Percentiles rank a stretch among this genome's conserved stretches.
These are phyloP conservation scores for Neodiprion pinetum DNA, from an alignment of 1,140 invertebrate species.

Conservation along the genomic window DNA sequence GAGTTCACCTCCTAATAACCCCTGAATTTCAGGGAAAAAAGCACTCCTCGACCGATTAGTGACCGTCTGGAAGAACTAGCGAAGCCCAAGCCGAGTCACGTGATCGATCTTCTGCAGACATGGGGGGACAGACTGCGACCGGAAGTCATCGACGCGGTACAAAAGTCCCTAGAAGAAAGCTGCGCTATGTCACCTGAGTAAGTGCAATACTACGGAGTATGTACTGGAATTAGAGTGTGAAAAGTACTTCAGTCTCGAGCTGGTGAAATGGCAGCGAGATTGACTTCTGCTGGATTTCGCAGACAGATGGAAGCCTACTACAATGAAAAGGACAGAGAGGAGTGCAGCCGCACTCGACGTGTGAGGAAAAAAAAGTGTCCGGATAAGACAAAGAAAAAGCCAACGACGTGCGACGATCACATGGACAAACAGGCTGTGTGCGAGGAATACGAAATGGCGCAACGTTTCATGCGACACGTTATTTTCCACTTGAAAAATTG, in stretches of 20 bases:
- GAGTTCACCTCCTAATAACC: neutral
- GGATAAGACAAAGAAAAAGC: neutral
- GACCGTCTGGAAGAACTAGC: conserved; percentile 46
- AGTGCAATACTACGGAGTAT: conserved; percentile 9
- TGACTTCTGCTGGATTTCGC: conserved; percentile 17
- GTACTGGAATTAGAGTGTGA: too few relatives aligned
- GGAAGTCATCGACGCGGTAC: conserved; percentile 46
- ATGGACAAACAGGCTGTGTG: conserved; percentile 37
- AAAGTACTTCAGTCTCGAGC: neutral
- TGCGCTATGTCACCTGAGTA: conserved; percentile 54
- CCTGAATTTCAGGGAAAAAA: conserved; percentile 23
- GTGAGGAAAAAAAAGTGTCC: neutral
- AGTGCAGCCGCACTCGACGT: neutral
- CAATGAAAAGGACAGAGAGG: neutral
- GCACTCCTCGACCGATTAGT: conserved; percentile 23
- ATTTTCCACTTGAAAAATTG: conserved; percentile 39
- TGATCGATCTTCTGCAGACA: conserved; percentile 44
- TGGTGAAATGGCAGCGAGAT: neutral
- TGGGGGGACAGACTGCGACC: conserved; percentile 34
- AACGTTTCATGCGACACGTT: conserved; percentile 52
- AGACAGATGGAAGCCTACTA: conserved; percentile 46
- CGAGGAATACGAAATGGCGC: conserved; percentile 49
- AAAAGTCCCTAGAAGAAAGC: conserved; percentile 44
- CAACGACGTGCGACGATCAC: conserved; percentile 25
- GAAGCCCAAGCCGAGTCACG: conserved; percentile 40